These are phyloP conservation scores for Fratercula arctica DNA, from an alignment of 2,797 vertebrate genomes.

Conservation along the genomic window DNA sequence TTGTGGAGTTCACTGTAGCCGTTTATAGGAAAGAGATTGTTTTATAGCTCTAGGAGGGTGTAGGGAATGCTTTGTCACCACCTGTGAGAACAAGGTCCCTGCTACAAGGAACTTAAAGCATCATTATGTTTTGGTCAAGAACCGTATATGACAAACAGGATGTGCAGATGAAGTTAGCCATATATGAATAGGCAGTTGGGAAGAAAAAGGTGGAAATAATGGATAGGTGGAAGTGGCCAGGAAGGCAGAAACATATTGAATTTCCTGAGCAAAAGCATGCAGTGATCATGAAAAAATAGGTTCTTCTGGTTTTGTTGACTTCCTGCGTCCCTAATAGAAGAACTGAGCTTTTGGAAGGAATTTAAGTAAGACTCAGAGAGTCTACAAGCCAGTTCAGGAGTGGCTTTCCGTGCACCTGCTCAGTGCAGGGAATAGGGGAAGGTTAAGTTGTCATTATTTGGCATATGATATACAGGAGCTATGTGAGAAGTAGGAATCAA, in stretches of 20 bases:
- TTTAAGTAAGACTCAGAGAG: background rate
- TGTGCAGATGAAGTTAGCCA: background rate
- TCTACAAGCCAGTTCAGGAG: background rate
- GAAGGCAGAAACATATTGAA: background rate
- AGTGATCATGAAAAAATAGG: background rate
- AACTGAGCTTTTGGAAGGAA: background rate
- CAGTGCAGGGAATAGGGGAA: background rate
- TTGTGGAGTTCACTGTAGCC: background rate
- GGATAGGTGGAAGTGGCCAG: background rate
- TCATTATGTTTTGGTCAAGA: background rate
- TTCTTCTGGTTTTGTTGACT: background rate
- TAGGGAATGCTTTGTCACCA: background rate
- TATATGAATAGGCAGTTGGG: fast-evolving
- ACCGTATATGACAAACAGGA: background rate
- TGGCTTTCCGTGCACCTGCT: background rate
- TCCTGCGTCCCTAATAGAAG: background rate
- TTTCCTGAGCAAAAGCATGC: background rate
- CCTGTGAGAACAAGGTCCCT: background rate
- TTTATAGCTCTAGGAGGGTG: background rate
- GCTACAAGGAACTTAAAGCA: background rate
- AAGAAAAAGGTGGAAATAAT: background rate
- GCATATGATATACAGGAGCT: background rate
- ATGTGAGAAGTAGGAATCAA: background rate
- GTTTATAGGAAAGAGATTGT: background rate
- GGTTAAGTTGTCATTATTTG: background rate